These are phyloP conservation scores for Philopotamus ludificatus DNA, from an alignment of 1,140 invertebrate species.

Conservation along the genomic window DNA sequence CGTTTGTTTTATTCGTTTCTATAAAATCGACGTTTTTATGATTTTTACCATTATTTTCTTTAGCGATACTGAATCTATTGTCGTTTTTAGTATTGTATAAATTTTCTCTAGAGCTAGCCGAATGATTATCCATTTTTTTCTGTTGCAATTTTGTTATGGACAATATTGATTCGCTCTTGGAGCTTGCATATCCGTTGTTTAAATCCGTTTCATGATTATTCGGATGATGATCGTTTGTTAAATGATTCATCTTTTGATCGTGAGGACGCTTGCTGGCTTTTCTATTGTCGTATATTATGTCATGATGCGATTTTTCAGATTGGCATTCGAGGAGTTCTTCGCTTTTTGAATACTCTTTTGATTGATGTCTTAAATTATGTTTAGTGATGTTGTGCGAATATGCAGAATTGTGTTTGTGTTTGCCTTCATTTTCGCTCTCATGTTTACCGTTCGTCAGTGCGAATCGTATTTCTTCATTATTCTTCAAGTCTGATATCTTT, in stretches of 20 bases:
- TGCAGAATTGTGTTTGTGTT: constrained; percentile 22
- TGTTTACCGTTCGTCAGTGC: constrained; percentile 27
- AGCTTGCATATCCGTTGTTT: constrained; percentile 31
- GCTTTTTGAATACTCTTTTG: constrained; percentile 29
- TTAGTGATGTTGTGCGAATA: constrained; percentile 9
- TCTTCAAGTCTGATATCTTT: constrained; percentile 25
- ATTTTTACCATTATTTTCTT: neutral
- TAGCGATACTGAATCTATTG: neutral
- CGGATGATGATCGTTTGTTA: constrained; percentile 1
- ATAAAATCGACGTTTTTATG: neutral
- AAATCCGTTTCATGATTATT: constrained; percentile 23
- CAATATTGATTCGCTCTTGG: constrained; percentile 36
- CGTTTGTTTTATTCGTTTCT: constrained; percentile 16
- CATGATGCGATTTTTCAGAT: constrained; percentile 4
- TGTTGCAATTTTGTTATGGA: constrained; percentile 31
- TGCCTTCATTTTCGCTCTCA: constrained; percentile 28
- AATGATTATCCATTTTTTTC: neutral
- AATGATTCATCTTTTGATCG: constrained; percentile 31
- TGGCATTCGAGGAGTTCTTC: constrained; percentile 23
- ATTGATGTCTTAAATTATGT: constrained; percentile 3
- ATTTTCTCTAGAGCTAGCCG: constrained; percentile 24
- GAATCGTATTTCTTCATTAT: constrained; percentile 33
- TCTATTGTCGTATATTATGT: constrained; percentile 11
- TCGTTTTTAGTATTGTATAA: constrained; percentile 9
- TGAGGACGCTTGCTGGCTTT: constrained; percentile 32